A percentile compares a stretch with the other conserved stretches of the same genome.
Conservation (phyloP, 2,113 vertebrate species). For the Telmatochromis sp. region DNA sequence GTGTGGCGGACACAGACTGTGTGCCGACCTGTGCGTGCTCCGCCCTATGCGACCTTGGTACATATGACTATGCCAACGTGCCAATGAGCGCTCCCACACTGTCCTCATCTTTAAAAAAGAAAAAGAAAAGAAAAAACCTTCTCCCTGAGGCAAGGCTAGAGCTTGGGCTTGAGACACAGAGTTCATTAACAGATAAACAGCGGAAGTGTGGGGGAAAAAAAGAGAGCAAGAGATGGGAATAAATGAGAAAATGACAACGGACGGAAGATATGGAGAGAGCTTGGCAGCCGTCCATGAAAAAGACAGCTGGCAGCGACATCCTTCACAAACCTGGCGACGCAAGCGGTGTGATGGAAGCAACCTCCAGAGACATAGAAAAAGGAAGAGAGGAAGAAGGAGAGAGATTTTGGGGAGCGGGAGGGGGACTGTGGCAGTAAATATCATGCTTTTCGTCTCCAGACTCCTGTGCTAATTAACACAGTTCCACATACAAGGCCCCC, state of each 20-base stretch:
- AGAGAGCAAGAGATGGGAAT: slow-evolving; percentile 36
- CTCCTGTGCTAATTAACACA: slow-evolving; percentile 63
- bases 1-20: slow-evolving; percentile 35
- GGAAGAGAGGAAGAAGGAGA: slow-evolving; percentile 23
- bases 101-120: not conserved
- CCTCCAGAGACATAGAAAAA: slow-evolving; percentile 52
- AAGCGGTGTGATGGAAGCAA: slow-evolving; percentile 44
- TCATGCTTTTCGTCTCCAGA: slow-evolving; percentile 45
- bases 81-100: not conserved
- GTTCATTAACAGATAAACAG: slow-evolving; percentile 56
- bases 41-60: slow-evolving; percentile 55
- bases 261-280: slow-evolving; percentile 44
- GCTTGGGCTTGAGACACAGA: slow-evolving; percentile 20
- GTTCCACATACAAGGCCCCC: slow-evolving; percentile 55
- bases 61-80: slow-evolving; percentile 15
- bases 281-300: slow-evolving; percentile 66
- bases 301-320: slow-evolving; percentile 76
- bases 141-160: not conserved
- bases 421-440: slow-evolving; percentile 36
- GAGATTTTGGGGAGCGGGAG: not conserved
- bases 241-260: slow-evolving; percentile 57
- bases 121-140: not conserved
- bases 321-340: slow-evolving; percentile 70
- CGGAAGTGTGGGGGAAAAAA: not conserved
- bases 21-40: slow-evolving; percentile 22